These are phyloP conservation scores for Zaprionus capensis DNA, from an alignment of 1,140 invertebrate genomes.

Conservation along the genomic window DNA sequence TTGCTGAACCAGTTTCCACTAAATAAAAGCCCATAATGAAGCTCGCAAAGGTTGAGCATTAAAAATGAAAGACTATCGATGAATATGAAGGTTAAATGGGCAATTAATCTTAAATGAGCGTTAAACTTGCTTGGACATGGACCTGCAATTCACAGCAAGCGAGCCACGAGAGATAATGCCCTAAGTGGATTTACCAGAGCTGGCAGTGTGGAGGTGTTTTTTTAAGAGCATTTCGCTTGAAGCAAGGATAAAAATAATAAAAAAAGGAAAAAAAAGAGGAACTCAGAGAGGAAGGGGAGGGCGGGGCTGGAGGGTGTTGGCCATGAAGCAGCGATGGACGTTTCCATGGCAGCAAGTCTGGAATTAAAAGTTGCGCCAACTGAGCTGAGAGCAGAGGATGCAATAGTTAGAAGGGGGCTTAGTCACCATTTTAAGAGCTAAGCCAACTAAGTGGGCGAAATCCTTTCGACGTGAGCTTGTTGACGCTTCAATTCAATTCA, in stretches of 20 bases:
- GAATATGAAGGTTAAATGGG: not conserved
- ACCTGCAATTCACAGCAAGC: not conserved
- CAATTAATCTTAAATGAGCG: not conserved
- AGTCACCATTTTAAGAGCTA: not conserved
- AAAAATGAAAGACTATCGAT: not conserved
- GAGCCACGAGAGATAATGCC: not conserved
- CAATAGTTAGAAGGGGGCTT: not conserved
- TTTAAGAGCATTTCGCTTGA: not conserved
- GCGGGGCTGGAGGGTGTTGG: not conserved
- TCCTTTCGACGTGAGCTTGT: not conserved
- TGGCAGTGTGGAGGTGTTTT: not conserved
- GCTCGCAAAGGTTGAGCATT: not conserved
- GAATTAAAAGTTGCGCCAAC: not conserved
- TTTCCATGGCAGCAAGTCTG: not conserved
- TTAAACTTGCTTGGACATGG: not conserved
- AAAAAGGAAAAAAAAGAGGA: not conserved
- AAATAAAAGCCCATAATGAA: not conserved
- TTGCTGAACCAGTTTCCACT: not conserved
- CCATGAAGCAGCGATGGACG: not conserved
- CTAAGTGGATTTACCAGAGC: not conserved
- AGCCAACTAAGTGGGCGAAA: not conserved
- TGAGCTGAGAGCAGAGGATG: not conserved
- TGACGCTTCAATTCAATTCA: constrained; percentile 28
- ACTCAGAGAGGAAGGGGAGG: not conserved
- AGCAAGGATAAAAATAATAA: not conserved